Conservation (phyloP, 1,140 invertebrate genomes). For the Parapsyche elsis region DNA sequence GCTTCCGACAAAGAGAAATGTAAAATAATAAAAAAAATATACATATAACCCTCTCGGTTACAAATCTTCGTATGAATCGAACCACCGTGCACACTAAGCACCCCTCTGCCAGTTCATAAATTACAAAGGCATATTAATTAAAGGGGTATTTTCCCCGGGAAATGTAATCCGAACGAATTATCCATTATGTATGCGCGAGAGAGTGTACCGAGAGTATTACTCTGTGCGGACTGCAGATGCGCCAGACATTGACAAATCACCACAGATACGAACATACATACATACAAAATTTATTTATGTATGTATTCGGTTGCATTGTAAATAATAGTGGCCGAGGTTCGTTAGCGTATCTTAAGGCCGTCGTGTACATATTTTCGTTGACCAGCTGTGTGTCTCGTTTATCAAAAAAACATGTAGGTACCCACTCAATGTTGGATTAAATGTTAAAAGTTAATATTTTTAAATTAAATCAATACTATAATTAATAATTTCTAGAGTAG, state of each 20-base stretch:
- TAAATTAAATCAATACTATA: too few relatives aligned
- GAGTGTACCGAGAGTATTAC: slow-evolving; percentile 30
- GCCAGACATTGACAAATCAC: slow-evolving; percentile 39
- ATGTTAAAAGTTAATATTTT: too few relatives aligned
- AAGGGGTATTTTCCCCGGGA: background rate
- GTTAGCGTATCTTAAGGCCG: background rate
- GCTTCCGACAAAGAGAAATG: too few relatives aligned
- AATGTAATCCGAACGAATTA: slow-evolving; percentile 30
- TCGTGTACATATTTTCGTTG: background rate
- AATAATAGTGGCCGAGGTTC: background rate
- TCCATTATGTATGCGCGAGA: slow-evolving; percentile 31
- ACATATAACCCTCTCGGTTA: too few relatives aligned
- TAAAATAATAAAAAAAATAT: too few relatives aligned
- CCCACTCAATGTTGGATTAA: too few relatives aligned
- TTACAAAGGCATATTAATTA: slow-evolving; percentile 20
- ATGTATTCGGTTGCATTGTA: background rate
- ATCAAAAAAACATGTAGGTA: too few relatives aligned
- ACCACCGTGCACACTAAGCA: background rate
- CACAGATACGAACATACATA: background rate
- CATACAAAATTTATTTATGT: background rate
- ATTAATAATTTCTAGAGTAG: too few relatives aligned
- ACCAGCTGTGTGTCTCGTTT: too few relatives aligned
- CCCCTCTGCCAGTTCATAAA: slow-evolving; percentile 6
- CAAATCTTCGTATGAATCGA: background rate
- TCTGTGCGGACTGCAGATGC: slow-evolving; percentile 29